These are phyloP conservation scores for Polietes domitor DNA, from an alignment of 2,888 invertebrate species.

Conservation along the genomic window DNA sequence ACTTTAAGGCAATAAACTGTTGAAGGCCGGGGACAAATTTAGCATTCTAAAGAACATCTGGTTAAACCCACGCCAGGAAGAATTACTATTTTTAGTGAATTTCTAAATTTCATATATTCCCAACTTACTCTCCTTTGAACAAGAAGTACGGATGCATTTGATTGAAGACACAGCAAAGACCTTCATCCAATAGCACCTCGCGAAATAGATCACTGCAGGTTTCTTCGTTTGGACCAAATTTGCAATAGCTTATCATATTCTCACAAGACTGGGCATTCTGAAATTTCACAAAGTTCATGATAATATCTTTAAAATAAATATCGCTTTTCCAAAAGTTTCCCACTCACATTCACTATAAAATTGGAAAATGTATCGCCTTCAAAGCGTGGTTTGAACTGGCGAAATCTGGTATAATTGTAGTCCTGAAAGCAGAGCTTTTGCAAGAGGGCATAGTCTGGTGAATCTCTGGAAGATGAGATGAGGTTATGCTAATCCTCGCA, in stretches of 20 bases:
- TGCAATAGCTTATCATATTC: slow-evolving; percentile 86
- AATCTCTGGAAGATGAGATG: slow-evolving; percentile 40
- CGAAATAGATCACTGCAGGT: slow-evolving; percentile 86
- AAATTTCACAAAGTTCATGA: neutral
- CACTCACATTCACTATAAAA: slow-evolving; percentile 49
- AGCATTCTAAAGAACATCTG: too few relatives aligned
- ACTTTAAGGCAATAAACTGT: too few relatives aligned
- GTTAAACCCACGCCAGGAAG: too few relatives aligned
- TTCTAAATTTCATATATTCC: too few relatives aligned
- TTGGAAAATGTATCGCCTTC: slow-evolving; percentile 21
- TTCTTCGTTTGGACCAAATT: slow-evolving; percentile 83
- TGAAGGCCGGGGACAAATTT: too few relatives aligned
- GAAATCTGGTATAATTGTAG: slow-evolving; percentile 47
- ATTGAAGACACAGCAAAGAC: slow-evolving; percentile 90
- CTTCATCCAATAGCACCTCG: slow-evolving; percentile 89
- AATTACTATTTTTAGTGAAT: too few relatives aligned
- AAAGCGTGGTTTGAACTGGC: slow-evolving; percentile 33
- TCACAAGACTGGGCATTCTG: slow-evolving; percentile 84
- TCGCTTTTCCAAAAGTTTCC: too few relatives aligned
- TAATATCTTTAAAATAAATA: too few relatives aligned
- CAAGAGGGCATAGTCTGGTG: slow-evolving; percentile 53
- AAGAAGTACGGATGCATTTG: slow-evolving; percentile 82
- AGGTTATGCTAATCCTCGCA: too few relatives aligned
- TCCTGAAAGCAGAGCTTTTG: slow-evolving; percentile 51
- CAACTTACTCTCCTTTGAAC: slow-evolving; percentile 48